Evolutionary conservation across 2,113 vertebrate species (phyloP).

Genomic region (Antidorcas marsupialis): DNA sequence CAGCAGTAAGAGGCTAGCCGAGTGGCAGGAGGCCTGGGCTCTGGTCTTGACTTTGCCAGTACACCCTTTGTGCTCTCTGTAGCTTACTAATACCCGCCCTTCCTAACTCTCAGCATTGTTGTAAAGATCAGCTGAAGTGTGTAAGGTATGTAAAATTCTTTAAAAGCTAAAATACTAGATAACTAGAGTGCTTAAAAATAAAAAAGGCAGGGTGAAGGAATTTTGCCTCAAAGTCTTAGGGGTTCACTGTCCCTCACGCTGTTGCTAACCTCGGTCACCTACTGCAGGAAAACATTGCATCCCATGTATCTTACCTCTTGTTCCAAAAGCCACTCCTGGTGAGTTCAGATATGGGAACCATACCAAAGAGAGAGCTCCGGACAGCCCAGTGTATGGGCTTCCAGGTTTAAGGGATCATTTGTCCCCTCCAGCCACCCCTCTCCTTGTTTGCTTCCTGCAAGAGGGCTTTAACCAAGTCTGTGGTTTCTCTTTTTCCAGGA

Average conservation of each 20-base stretch:
- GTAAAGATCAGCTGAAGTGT: not conserved
- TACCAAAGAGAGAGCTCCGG: not conserved
- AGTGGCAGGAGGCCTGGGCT: not conserved
- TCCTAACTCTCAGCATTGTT: not conserved
- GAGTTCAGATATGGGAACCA: not conserved
- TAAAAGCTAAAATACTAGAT: not conserved
- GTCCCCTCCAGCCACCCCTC: not conserved
- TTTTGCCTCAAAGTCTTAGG: not conserved
- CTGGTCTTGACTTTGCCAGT: not conserved
- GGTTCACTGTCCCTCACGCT: rapidly evolving
- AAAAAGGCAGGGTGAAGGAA: not conserved
- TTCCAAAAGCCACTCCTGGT: not conserved
- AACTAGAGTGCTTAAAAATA: not conserved
- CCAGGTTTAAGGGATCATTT: not conserved
- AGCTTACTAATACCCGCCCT: not conserved
- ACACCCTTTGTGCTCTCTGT: not conserved
- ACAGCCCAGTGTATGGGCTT: not conserved
- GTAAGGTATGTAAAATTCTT: not conserved
- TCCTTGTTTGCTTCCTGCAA: not conserved
- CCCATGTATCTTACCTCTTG: not conserved
- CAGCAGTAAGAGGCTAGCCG: not conserved
- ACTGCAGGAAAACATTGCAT: not conserved
- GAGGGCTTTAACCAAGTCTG: not conserved
- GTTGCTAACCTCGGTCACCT: not conserved
- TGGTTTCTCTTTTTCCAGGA: constrained; percentile 81